Percentiles rank a stretch among this genome's conserved stretches.
These are phyloP conservation scores for Maniola jurtina DNA, from an alignment of 1,140 invertebrate genomes.

Conservation along the genomic window DNA sequence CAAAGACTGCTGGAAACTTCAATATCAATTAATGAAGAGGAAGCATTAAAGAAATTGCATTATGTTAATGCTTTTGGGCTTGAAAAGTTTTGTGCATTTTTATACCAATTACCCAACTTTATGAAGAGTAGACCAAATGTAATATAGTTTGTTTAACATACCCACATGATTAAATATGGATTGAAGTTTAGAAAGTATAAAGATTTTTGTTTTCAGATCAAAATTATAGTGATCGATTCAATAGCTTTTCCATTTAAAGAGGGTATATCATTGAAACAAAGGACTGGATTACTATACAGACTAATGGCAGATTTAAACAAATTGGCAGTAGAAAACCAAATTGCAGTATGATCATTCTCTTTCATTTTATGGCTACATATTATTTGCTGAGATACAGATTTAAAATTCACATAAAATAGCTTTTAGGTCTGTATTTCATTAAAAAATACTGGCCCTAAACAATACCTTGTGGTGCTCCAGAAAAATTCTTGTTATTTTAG, in stretches of 20 bases:
- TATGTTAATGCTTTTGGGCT: conserved; percentile 68
- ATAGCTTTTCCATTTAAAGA: conserved; percentile 74
- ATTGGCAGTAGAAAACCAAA: conserved; percentile 57
- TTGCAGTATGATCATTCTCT: conserved; percentile 46
- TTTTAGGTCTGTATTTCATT: too few relatives aligned
- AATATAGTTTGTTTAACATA: conserved; percentile 18
- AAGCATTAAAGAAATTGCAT: conserved; percentile 55
- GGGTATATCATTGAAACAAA: conserved; percentile 54
- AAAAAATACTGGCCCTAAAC: too few relatives aligned
- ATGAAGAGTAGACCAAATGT: conserved; percentile 53
- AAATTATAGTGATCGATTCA: conserved; percentile 70
- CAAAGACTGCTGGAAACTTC: conserved; percentile 46
- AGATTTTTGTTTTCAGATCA: conserved; percentile 57
- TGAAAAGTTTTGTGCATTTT: conserved; percentile 60
- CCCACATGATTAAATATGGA: not conserved
- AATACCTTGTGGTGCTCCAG: too few relatives aligned
- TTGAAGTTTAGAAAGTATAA: not conserved
- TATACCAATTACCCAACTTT: conserved; percentile 49
- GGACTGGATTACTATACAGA: conserved; percentile 68
- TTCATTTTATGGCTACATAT: not conserved
- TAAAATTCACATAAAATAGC: not conserved
- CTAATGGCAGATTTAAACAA: conserved; percentile 63
- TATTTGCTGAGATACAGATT: not conserved
- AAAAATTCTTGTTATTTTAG: too few relatives aligned
- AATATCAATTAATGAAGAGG: conserved; percentile 40